phyloP scores from a whole-genome alignment of 1,140 invertebrate genomes.

The Paraescarpia echinospica region DNA sequence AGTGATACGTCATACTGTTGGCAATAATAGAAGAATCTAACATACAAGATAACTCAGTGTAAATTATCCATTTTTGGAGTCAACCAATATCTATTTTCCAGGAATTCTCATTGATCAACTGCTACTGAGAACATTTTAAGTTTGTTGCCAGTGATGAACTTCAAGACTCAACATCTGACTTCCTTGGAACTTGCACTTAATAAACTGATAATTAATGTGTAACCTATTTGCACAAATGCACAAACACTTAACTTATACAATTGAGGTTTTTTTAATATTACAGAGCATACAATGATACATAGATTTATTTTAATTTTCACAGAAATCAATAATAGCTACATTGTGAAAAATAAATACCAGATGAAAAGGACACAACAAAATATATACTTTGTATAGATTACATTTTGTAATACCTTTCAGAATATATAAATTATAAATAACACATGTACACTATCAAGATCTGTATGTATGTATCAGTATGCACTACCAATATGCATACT shows the following conservation, averaged over 20 bases:
- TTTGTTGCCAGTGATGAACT: neutral
- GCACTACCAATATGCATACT: no score
- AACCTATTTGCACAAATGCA: neutral
- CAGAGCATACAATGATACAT: neutral
- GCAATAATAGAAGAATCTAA: neutral
- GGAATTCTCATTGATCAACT: neutral
- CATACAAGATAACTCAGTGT: neutral
- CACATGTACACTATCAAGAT: no score
- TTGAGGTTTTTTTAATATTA: neutral
- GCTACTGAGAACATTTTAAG: neutral
- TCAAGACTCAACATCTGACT: neutral
- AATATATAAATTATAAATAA: no score
- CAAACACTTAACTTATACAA: neutral
- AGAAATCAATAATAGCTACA: neutral
- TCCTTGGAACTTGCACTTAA: neutral
- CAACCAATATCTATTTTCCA: neutral
- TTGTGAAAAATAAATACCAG: neutral
- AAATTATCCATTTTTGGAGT: neutral
- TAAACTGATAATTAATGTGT: neutral
- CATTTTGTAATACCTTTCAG: no score
- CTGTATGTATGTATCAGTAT: no score
- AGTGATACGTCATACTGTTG: neutral
- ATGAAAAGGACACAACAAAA: no score
- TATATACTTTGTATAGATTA: no score
- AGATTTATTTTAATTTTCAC: neutral